Base-by-base conservation (phyloP, 2,797 vertebrate genomes). In the Cossypha polioptera region DNA sequence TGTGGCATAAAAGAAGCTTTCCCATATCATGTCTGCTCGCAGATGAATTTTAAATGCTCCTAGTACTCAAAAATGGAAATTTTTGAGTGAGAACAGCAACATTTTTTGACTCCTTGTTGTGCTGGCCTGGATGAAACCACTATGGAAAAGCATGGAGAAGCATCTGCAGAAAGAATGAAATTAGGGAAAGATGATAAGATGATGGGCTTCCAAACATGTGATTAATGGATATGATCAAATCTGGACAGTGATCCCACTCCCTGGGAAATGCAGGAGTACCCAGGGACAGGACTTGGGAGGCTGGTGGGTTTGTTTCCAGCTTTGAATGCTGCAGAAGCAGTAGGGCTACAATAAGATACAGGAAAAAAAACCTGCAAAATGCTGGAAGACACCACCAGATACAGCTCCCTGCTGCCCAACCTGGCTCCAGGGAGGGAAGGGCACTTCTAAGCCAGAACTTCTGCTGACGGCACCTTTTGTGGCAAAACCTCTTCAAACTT, bases 151-250 rank as follows among this genome's bases (percentile, higher is more conserved):
- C 50, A 63, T 2, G 15, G 31, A 72, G 54, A 62, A 63, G 24
- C n/a, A 94, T 86, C 58, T 86, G 73, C 53, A 86, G 42, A 74
- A 94, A 86, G 25, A 94, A 84, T 72, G 31, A 48, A n/a, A 66
- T 36, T 43, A 90, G 14, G 12, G 29, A 83, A 83, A 71, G 78
- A 80, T 3, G 31, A 71, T 14, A 83, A 71, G 72, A 80, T 3
- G 31, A 71, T 13, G n/a, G 47, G 16, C 40, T 84, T 65, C 36
- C 53, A 48, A 86, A 84, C 51, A 40, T 3, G 3, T 16, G 16
- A 79, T 80, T 85, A 62, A 83, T 59, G 17, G 73, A 59, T 53
- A 38, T 2, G 11, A 59, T 43, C 61, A 53, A 28, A 83, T 26
- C 16, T 17, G 26, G n/a, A 71, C 50, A 88, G 40, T 24, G 51